Percentiles rank a stretch among this genome's conserved stretches.
phyloP scores from a whole-genome alignment of 35 echinoderm and acorn worm genomes.

The Stichopus chloronotus region DNA sequence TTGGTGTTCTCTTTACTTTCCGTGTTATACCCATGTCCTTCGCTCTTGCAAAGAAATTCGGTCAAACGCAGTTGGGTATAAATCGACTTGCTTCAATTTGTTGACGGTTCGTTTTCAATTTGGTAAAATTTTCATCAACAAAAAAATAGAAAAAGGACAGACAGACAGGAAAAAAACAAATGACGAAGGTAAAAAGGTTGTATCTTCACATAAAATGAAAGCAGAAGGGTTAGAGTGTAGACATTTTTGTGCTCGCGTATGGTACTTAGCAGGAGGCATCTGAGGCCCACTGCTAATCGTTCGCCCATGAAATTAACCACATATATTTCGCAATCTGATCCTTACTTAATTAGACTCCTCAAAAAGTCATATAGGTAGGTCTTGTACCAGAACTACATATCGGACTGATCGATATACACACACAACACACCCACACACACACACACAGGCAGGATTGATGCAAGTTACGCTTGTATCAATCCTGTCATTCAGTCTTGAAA shows the following conservation, averaged over 20 bases:
- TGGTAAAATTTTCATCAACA: slow-evolving; percentile 24
- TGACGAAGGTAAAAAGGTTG: too few species aligned
- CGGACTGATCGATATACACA: too few species aligned
- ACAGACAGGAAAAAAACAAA: too few species aligned
- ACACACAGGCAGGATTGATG: too few species aligned
- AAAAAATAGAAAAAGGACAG: neutral
- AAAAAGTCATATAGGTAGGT: neutral
- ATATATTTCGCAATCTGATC: slow-evolving; percentile 21
- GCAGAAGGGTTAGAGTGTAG: too few species aligned
- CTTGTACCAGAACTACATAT: neutral
- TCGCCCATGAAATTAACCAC: neutral
- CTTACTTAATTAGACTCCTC: slow-evolving; percentile 3
- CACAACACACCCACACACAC: too few species aligned
- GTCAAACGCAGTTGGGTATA: slow-evolving; percentile 33
- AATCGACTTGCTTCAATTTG: neutral
- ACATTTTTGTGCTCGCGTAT: neutral
- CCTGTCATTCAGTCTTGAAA: too few species aligned
- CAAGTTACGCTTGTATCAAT: too few species aligned
- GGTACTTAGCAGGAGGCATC: slow-evolving; percentile 7
- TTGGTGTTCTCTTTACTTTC: too few species aligned
- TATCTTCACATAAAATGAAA: too few species aligned
- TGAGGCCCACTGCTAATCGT: neutral
- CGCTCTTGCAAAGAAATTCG: slow-evolving; percentile 43
- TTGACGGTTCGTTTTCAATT: slow-evolving; percentile 1
- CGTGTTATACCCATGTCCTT: neutral